Base-by-base conservation (phyloP, 2,797 vertebrate genomes). In the Danio aesculapii region DNA sequence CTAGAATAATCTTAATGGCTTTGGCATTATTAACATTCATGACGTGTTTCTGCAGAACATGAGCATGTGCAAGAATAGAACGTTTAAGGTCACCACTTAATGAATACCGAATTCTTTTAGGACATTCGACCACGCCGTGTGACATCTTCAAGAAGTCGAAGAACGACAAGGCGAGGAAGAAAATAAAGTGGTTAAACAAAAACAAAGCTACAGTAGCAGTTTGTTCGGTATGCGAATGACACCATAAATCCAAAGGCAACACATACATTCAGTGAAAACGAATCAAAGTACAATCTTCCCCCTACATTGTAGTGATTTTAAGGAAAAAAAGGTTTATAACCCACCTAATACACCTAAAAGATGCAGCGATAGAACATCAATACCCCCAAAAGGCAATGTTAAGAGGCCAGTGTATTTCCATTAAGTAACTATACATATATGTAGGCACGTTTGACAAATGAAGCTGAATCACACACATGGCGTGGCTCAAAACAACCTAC, bases 1-100 rank as follows among this genome's bases (percentile, higher is more conserved):
- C 83, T 85, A 84, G 71, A 93, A 94, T 95, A 91, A 93, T 94
- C 95, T 94, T 93, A 91, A 93, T 95, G 95, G 94, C 97, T 98
- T 98, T 98, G 96, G 96, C 98, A 93, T 98, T 95, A 95, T 95
- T 96, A 95, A 97, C 95, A 97, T 98, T 98, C 96, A 96, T 95
- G 95, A 97, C 93, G 96, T 93, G 95, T 96, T 94, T 94, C 95
- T 94, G 95, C 94, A 96, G 94, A 96, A 95, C 96, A 95, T 88
- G 96, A 95, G 95, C 97, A 97, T 95, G 94, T 97, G 98, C 96
- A 97, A 95, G 95, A 96, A 96, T 95, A 97, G 97, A 97, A 97
- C 97, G 97, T 96, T 95, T 97, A 97, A 97, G 96, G 93, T 95
- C 93, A 95, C 95, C 93, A 95, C 95, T 95, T 94, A 94, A 94